Conservation (phyloP, 2,888 invertebrate genomes). For the Biston betularia region DNA sequence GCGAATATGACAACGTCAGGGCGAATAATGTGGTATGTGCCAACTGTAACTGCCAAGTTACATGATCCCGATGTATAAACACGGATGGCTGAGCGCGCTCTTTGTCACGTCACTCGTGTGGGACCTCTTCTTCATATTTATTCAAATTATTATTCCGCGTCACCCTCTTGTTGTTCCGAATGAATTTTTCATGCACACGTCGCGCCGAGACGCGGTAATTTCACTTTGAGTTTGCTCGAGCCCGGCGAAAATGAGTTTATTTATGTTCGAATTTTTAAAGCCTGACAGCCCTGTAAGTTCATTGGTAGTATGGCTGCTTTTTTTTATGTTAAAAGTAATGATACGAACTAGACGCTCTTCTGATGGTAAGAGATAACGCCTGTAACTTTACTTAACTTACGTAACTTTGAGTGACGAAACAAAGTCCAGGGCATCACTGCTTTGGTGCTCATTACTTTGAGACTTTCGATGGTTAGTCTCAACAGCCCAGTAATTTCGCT, state of each 20-base stretch:
- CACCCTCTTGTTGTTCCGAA: conserved; percentile 80
- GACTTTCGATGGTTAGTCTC: too few relatives aligned
- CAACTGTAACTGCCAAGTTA: conserved; percentile 76
- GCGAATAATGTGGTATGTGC: conserved; percentile 66
- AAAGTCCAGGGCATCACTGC: too few relatives aligned
- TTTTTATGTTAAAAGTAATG: too few relatives aligned
- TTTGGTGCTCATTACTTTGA: too few relatives aligned
- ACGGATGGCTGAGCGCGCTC: conserved; percentile 75
- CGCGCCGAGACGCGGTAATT: conserved; percentile 78
- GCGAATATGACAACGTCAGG: conserved; percentile 68
- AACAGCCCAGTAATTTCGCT: too few relatives aligned
- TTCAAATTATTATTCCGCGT: conserved; percentile 83
- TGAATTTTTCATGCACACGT: conserved; percentile 85
- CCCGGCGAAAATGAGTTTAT: conserved; percentile 77
- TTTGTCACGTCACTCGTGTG: conserved; percentile 78
- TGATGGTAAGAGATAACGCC: too few relatives aligned
- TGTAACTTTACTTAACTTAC: too few relatives aligned
- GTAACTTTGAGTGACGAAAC: too few relatives aligned
- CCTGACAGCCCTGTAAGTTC: too few relatives aligned
- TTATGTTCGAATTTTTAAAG: conserved; percentile 70
- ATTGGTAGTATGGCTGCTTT: too few relatives aligned
- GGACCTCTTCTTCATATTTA: conserved; percentile 75
- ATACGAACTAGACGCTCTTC: too few relatives aligned
- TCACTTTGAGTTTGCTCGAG: conserved; percentile 80
- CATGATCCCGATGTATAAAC: conserved; percentile 79